A percentile compares a stretch with the other conserved stretches of the same genome.
phyloP scores from a whole-genome alignment of 2,113 vertebrate genomes.

The Piprites chloris region DNA sequence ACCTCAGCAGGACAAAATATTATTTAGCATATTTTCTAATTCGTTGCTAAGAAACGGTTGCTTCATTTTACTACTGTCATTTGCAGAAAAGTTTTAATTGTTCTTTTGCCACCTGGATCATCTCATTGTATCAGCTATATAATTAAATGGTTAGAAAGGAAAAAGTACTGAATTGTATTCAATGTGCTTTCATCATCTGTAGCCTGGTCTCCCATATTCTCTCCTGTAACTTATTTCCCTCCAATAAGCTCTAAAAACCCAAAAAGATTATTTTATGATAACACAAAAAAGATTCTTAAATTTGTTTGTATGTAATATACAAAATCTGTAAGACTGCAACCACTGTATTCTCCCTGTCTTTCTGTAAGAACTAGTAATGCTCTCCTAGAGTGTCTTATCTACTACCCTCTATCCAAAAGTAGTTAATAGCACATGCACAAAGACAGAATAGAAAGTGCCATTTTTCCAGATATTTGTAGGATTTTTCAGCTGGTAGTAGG shows the following conservation, averaged over 20 bases:
- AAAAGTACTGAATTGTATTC: not conserved
- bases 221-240: not conserved
- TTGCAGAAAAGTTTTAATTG: conserved; percentile 47
- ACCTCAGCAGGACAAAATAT: not conserved
- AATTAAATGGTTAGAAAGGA: conserved; percentile 4
- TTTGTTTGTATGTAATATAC: not conserved
- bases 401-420: not conserved
- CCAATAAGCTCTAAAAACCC: not conserved
- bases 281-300: not conserved
- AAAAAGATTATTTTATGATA: not conserved
- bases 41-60: conserved; percentile 74
- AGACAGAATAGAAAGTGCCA: not conserved
- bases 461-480: not conserved
- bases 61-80: conserved; percentile 38
- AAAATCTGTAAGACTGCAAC: not conserved
- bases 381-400: not conserved
- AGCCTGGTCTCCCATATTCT: not conserved
- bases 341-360: not conserved
- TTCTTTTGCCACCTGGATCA: conserved; percentile 30
- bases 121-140: not conserved
- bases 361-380: not conserved
- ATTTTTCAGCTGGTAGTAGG: not conserved
- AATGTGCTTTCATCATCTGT: not conserved
- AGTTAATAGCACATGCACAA: not conserved
- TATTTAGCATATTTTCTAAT: conserved; percentile 38